A percentile compares a stretch with the other conserved stretches of the same genome.
phyloP scores from a whole-genome alignment of 2,113 vertebrate genomes.

The Cygnus atratus region DNA sequence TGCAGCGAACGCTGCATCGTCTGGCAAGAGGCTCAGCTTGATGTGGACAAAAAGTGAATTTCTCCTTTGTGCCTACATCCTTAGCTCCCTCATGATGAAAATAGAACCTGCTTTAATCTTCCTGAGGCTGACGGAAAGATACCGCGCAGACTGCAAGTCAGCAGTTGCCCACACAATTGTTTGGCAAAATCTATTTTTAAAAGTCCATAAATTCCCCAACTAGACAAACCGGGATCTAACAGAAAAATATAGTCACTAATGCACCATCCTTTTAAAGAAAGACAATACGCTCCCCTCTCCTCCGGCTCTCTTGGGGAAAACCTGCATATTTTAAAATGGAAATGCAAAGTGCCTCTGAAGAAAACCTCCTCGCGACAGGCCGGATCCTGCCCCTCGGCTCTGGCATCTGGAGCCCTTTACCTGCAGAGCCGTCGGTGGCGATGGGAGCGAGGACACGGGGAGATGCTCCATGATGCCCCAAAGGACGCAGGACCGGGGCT shows the following conservation, averaged over 20 bases:
- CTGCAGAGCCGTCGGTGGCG: accelerated
- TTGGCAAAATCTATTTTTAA: constrained; percentile 79
- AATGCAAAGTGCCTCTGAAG: background rate
- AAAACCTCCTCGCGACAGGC: background rate
- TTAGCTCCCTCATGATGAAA: constrained; percentile 63
- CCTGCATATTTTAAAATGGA: background rate
- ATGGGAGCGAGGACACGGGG: accelerated
- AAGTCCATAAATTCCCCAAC: constrained; percentile 67
- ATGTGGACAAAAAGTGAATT: constrained; percentile 68
- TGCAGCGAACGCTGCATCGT: constrained; percentile 49
- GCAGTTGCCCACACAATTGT: constrained; percentile 72
- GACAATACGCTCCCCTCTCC: background rate
- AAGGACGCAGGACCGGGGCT: background rate
- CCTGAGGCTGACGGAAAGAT: constrained; percentile 64
- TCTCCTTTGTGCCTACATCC: constrained; percentile 64
- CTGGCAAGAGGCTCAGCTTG: constrained; percentile 61
- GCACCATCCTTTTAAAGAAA: constrained; percentile 28
- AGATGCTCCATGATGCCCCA: background rate
- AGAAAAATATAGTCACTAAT: constrained; percentile 17
- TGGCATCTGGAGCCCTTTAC: accelerated
- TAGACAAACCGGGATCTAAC: constrained; percentile 47
- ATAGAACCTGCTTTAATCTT: constrained; percentile 73
- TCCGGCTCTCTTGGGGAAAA: background rate
- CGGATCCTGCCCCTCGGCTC: background rate
- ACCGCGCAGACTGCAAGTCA: constrained; percentile 74